Base-by-base conservation (phyloP, 1,140 invertebrate species). In the Zaprionus davidi region DNA sequence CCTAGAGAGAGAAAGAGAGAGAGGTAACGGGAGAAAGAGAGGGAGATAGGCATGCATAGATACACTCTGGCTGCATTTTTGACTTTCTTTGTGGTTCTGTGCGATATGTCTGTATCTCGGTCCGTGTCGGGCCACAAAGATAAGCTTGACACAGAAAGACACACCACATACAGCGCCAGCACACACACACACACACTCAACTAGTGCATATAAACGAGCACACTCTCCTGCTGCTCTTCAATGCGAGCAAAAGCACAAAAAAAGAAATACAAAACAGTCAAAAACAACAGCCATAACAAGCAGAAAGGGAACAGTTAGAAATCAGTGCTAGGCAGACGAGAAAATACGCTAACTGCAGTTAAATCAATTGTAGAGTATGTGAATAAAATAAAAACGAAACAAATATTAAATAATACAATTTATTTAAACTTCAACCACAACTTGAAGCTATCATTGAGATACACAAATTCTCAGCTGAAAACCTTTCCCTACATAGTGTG, bases 141-240 rank as follows among this genome's bases (percentile, higher is more conserved):
- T 75, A 70, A 84, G 71, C 55, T 62, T 69, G 65, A 63, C 81
- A 82, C 73, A 74, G 46, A 62, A 74, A 60, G 13, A 72, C 51
- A 69, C 46, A 44, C 58, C n/a, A 75, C 53, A 77, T 28, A 57
- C n/a, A 56, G 53, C 34, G 49, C 63, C 20, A 63, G 12, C 7
- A 49, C 22, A 65, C 17, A 70, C 44, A 66, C n/a, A 22, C 41
- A 49, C 34, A 64, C 6, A 34, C 13, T 31, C 2, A 6, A n/a
- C 12, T 15, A 41, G 38, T 41, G 38, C 38, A 41, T n/a, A 41
- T 15, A 15, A 41, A n/a, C 13, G 15, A 41, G 13, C 2, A 38
- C 36, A 38, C 12, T 38, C 41, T 44, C 15, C 2, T 36, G 24
- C 7, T 38, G 6, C 12, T 2, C 24, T 64, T 56, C 49, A 57